These are phyloP conservation scores for Mobula birostris DNA, from an alignment of 2,113 vertebrate genomes.

Conservation along the genomic window DNA sequence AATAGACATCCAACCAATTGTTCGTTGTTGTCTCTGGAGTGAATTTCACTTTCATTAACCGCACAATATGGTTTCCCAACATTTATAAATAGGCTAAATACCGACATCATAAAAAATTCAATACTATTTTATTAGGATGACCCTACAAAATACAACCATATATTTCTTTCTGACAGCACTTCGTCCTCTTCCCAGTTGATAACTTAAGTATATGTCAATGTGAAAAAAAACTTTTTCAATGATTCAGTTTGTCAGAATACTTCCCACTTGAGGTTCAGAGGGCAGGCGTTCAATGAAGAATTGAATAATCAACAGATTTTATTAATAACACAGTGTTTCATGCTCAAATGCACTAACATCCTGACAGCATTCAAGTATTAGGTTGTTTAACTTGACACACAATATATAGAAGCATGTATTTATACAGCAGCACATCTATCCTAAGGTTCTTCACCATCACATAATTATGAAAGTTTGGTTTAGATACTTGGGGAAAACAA, in stretches of 20 bases:
- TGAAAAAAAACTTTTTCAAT: neutral
- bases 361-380: no score
- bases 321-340: no score
- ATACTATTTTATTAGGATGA: neutral
- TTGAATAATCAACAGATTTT: no score
- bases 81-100: neutral
- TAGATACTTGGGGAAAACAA: no score
- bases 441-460: no score
- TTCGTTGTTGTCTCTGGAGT: neutral
- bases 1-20: neutral
- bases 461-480: no score
- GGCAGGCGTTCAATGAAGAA: no score
- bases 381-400: no score
- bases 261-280: no score
- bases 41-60: conserved; percentile 8
- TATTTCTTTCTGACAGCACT: neutral
- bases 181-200: neutral
- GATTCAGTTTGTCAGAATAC: neutral
- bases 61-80: neutral
- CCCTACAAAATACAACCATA: neutral
- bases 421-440: no score
- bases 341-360: no score
- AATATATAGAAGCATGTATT: no score
- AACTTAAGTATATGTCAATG: neutral
- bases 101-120: neutral